Conservation (phyloP, 2,888 invertebrate species). For the Thumatha senex region DNA sequence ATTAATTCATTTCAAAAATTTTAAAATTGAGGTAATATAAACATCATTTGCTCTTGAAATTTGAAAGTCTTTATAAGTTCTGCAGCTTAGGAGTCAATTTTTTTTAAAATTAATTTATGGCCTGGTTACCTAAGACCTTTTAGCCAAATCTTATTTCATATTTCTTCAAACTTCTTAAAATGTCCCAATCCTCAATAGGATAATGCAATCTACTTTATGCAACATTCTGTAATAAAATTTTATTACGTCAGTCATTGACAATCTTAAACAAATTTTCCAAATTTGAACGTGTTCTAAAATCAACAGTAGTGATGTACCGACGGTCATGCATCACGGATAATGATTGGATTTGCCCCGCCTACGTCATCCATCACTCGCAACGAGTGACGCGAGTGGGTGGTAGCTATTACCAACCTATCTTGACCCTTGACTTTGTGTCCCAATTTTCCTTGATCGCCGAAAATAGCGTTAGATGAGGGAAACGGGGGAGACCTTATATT, state of each 20-base stretch:
- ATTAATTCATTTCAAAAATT: too few species aligned
- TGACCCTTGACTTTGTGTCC: conserved; percentile 51
- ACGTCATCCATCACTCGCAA: conserved; percentile 79
- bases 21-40: too few species aligned
- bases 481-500: conserved; percentile 41
- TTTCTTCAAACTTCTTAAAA: too few species aligned
- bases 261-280: conserved; percentile 51
- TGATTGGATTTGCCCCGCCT: conserved; percentile 83
- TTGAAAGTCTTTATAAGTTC: too few species aligned
- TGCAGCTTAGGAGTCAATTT: too few species aligned
- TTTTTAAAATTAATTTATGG: too few species aligned
- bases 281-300: conserved; percentile 35
- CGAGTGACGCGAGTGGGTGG: conserved; percentile 69
- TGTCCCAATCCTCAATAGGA: too few species aligned
- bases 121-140: too few species aligned
- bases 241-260: background rate
- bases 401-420: conserved; percentile 43
- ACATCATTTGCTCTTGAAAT: too few species aligned
- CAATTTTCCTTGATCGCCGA: conserved; percentile 23
- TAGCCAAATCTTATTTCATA: too few species aligned
- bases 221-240: background rate
- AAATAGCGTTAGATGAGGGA: conserved; percentile 10
- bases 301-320: conserved; percentile 71
- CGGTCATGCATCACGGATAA: conserved; percentile 81
- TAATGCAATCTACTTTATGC: background rate